phyloP scores from a whole-genome alignment of 2,113 vertebrate genomes.

The Vulpes vulpes region DNA sequence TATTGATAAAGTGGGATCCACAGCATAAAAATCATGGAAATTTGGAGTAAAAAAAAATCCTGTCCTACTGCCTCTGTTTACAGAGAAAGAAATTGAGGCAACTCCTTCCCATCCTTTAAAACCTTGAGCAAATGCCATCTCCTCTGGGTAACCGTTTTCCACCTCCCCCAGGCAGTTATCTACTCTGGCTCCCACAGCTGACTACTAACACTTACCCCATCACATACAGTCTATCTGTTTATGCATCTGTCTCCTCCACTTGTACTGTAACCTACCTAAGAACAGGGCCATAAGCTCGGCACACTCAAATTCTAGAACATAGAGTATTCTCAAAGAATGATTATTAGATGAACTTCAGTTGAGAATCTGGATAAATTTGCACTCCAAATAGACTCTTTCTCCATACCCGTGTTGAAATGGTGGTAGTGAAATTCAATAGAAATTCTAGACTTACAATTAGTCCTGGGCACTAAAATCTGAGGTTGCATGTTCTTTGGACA shows the following conservation, averaged over 20 bases:
- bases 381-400: neutral
- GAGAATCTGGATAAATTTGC: neutral
- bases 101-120: neutral
- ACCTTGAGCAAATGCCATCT: neutral
- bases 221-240: neutral
- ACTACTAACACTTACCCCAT: neutral
- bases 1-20: neutral
- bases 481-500: neutral
- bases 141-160: neutral
- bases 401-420: neutral
- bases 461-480: neutral
- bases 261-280: neutral
- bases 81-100: neutral
- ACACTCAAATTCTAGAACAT: neutral
- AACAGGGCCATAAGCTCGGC: neutral
- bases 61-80: neutral
- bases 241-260: neutral
- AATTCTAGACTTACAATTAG: neutral
- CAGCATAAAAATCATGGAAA: neutral
- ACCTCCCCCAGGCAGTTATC: neutral
- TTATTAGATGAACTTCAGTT: neutral
- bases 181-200: neutral
- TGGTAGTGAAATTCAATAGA: neutral
- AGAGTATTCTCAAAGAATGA: neutral
- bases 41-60: neutral